Base-by-base conservation (phyloP, 2,113 vertebrate genomes). In the Myocastor coypus region DNA sequence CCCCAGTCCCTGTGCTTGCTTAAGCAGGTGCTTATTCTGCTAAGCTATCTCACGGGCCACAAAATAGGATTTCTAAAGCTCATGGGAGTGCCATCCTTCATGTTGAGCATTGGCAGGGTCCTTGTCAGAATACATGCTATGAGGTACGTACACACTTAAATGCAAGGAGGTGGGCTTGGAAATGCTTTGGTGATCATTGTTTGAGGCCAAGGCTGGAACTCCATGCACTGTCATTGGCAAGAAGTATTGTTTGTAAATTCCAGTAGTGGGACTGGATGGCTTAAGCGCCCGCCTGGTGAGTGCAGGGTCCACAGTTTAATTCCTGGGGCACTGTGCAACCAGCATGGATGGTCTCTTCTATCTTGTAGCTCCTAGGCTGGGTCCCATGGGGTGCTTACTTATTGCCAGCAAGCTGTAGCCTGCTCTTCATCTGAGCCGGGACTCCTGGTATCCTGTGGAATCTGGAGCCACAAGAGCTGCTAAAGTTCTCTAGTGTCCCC, bases 161-260 rank as follows among this genome's bases (percentile, higher is more conserved):
- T 63, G 40, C 24, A n/a, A 19, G n/a, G 34, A 1, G 17, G 4
- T 2, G 8, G 87, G 59, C 52, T 71, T 73, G 64, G 52, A 20
- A 52, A 46, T 26, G 34, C 46, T 71, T 71, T 32, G 0, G 52
- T 3, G 52, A 71, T 42, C 61, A 1, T 32, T 8, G 26, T 68
- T 46, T 69, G 19, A 46, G 13, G 16, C 28, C 63, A 83, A 52
- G n/a, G 37, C 22, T 46, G 42, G n/a, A 6, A 40, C 37, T 42
- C 22, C 22, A 22, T 8, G 5, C 1, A 1, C 3, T 2, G 1
- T 52, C 37, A 40, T 42, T n/a, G 0, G 0, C n/a, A 46, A n/a
- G 83, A 46, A 26, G 50, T 10, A 1, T 52, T 80, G 30, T 34
- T 68, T 68, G n/a, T 57, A 57, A 57, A 57, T 57, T 19, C 55